Base-by-base conservation (phyloP, 2,888 invertebrate genomes). In the Yponomeuta malinellus region DNA sequence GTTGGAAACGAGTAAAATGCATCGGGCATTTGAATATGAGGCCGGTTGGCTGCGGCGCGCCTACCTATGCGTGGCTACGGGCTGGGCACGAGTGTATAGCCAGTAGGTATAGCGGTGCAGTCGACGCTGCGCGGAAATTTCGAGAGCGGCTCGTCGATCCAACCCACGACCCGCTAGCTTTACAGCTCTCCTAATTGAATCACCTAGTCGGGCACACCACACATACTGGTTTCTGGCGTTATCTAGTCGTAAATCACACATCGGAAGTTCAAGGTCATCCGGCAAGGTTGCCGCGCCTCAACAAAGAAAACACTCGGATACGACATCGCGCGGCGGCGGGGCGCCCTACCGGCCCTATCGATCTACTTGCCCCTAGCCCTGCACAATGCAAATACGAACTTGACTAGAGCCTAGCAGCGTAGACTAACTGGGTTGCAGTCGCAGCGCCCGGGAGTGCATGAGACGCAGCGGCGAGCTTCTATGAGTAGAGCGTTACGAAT, bases 181-280 rank as follows among this genome's bases (percentile, higher is more conserved):
- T 31, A 12, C 29, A 65, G 31, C 6, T 63, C 29, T 65, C 31
- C 10, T 65, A 29, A 65, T 29, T 10, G 33, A 65, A 65, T 65
- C 5, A 59, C 15, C 15, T 59, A 12, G 12, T 2, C 52, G 15
- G 52, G 15, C 43, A 43, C 43, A 43, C 6, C 43, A 43, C 43
- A 43, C 43, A 43, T 43, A 43, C 43, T 59, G 3, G 52, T 59
- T 59, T 59, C 52, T 59, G 52, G 12, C 52, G 68, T 23, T 68
- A 68, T 23, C 48, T 68, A 43, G 37, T 43, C 67, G 67, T 43
- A 48, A 43, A 23, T 37, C 43, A 43, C 23, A 23, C 23, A 69
- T 65, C 48, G 23, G 75, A 81, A 78, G 83, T 81, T 84, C 85
- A 88, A 88, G 88, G 88, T 87, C 84, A 80, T 74, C 71, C 74